Base-by-base conservation (phyloP, 2,888 invertebrate species). In the Cataglyphis livida region DNA sequence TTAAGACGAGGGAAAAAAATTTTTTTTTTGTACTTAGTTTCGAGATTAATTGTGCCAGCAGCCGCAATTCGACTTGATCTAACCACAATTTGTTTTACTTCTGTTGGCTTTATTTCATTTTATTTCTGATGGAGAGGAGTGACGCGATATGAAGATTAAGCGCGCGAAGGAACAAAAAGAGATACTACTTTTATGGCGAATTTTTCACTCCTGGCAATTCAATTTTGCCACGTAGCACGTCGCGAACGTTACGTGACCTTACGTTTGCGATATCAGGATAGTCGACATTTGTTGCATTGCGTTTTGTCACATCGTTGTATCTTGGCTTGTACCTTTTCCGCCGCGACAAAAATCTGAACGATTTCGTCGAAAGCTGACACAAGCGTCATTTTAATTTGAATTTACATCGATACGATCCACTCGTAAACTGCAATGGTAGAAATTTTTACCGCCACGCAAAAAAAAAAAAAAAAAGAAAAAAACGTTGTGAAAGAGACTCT, bases 81-180 rank as follows among this genome's bases (percentile, higher is more conserved):
- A 66, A 78, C 59, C 57, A 51, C 85, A 81, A 88, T 87, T 83
- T 79, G 82, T 86, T 85, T 86, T 54, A 84, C 81, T 84, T 84
- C 74, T 65, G 38, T 75, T 64, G 57, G 21, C 35, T 68, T 65
- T 74, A 61, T 74, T 85, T 81, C 75, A 75, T 85, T 84, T 85
- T 65, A 84, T 73, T 84, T 84, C 84, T 64, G 38, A 41, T 61
- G 51, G 32, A 70, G 32, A 18, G 68, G 78, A 76, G 82, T 71
- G 78, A 44, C 64, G 41, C 70, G 62, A 68, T 81, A 84, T 83
- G 76, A 84, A 84, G 85, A 90, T 84, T 86, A 84, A 89, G 71
- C 82, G 73, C 62, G 32, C 73, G 71, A 32, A 59, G 68, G 15
- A 21, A 64, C 44, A 44, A 57, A 48, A 68, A 32, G 59, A 15